A percentile compares a stretch with the other conserved stretches of the same genome.
phyloP scores from a whole-genome alignment of 53 echinoderm and acorn worm species.

The Paracentrotus lividus region DNA sequence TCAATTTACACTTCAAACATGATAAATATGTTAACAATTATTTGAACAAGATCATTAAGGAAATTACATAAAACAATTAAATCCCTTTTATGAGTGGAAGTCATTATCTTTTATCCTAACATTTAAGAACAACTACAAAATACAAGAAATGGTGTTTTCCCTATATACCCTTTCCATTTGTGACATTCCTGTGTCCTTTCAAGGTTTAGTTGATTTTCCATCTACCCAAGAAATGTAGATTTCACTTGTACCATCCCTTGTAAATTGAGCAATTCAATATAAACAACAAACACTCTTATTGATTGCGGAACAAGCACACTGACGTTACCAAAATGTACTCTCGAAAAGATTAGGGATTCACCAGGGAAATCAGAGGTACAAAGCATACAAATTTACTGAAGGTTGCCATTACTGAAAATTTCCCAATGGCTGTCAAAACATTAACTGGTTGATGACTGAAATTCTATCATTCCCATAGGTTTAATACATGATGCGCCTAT shows the following conservation, averaged over 20 bases:
- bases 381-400: neutral
- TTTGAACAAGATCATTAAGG: no score
- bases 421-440: neutral
- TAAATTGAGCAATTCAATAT: neutral
- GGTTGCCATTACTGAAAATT: constrained; percentile 1
- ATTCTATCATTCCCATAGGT: no score
- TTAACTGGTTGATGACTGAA: no score
- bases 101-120: neutral
- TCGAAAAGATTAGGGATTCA: neutral
- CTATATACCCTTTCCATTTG: neutral
- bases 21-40: no score
- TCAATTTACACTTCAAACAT: no score
- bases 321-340: neutral
- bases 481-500: no score
- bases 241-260: neutral
- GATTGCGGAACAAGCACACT: neutral
- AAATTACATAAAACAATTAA: no score
- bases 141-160: neutral
- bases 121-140: neutral
- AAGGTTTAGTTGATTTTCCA: neutral
- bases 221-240: neutral
- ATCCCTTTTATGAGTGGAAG: neutral
- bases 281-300: neutral
- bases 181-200: neutral
- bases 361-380: constrained; percentile 9